Conservation (phyloP, 2,888 invertebrate genomes). For the Drosophila fungiperda region DNA sequence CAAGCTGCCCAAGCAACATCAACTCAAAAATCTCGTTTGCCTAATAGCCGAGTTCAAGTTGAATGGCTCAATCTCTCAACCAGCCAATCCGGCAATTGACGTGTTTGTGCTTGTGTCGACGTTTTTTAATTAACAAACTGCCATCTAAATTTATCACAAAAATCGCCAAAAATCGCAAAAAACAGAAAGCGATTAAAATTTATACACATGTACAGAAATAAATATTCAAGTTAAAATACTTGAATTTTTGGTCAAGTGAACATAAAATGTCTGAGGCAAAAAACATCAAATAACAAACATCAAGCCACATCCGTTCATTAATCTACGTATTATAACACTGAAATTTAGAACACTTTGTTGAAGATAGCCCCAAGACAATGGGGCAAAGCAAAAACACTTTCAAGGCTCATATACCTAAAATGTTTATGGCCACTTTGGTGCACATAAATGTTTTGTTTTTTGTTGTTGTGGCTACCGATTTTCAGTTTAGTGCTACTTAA, state of each 20-base stretch:
- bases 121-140: conserved; percentile 67
- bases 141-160: conserved; percentile 64
- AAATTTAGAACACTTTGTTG: conserved; percentile 23
- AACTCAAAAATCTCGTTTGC: conserved; percentile 78
- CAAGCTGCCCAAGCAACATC: conserved; percentile 30
- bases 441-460: conserved; percentile 54
- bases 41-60: conserved; percentile 84
- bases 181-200: background rate
- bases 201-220: background rate
- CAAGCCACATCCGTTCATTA: conserved; percentile 30
- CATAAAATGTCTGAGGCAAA: background rate
- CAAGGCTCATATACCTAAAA: conserved; percentile 43
- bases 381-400: conserved; percentile 30
- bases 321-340: conserved; percentile 10
- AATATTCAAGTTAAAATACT: background rate
- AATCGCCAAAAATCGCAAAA: conserved; percentile 30
- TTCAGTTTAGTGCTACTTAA: conserved; percentile 49
- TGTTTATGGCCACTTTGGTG: conserved; percentile 60
- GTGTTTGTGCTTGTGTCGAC: conserved; percentile 49
- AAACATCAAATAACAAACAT: background rate
- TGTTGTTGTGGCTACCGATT: conserved; percentile 62
- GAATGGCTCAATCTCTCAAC: conserved; percentile 81
- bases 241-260: background rate
- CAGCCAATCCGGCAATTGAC: conserved; percentile 51
- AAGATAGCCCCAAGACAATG: conserved; percentile 29